Evolutionary conservation across 2,113 vertebrate species (phyloP).

Genomic region (Struthio camelus): DNA sequence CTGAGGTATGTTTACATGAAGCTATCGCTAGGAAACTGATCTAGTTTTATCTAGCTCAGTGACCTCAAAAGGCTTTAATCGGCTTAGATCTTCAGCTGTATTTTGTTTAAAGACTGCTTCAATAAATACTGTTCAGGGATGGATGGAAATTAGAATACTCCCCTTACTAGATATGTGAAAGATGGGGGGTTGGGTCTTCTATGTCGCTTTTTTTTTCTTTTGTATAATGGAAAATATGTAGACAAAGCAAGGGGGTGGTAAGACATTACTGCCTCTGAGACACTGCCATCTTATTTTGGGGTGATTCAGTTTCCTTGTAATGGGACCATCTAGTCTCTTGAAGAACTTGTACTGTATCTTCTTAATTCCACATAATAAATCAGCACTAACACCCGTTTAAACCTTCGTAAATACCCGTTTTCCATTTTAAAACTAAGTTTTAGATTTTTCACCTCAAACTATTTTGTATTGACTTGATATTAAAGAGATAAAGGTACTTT

Average conservation of each 20-base stretch:
- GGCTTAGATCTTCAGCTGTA: conserved; percentile 57
- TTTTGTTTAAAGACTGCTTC: conserved; percentile 45
- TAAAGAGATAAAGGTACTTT: neutral
- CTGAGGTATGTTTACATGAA: neutral
- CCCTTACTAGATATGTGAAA: neutral
- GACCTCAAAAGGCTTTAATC: conserved; percentile 69
- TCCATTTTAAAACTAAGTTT: neutral
- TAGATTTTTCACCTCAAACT: neutral
- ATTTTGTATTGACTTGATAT: neutral
- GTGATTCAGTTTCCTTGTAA: neutral
- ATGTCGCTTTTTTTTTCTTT: neutral
- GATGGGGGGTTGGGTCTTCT: too few species aligned
- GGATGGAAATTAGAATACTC: neutral
- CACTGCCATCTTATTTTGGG: neutral
- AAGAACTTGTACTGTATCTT: neutral
- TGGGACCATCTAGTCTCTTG: neutral
- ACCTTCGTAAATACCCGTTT: neutral
- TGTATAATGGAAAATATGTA: neutral
- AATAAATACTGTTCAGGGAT: neutral
- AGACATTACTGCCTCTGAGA: neutral
- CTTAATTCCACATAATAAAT: neutral
- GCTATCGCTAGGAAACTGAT: conserved; percentile 9
- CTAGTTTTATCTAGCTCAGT: conserved; percentile 39
- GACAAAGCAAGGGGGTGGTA: neutral
- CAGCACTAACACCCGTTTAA: neutral